phyloP scores from a whole-genome alignment of 2,888 invertebrate genomes.

The Quadroppia sp. region DNA sequence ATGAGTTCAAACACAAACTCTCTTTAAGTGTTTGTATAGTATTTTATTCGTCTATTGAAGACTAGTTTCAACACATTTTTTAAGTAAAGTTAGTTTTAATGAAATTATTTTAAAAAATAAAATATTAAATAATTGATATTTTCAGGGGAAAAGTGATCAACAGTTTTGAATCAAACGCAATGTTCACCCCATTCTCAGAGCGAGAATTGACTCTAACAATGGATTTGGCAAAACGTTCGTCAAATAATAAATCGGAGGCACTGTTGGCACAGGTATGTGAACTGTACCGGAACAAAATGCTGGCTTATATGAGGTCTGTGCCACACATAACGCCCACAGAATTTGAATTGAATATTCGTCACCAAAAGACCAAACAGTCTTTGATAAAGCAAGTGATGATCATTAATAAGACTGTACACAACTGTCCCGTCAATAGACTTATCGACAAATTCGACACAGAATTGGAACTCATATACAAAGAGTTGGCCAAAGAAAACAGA shows the following conservation, averaged over 20 bases:
- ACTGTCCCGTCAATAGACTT: slow-evolving; percentile 2
- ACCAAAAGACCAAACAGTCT: not conserved
- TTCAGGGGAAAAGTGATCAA: too few species aligned
- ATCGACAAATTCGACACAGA: not conserved
- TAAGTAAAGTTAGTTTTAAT: too few species aligned
- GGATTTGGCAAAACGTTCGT: not conserved
- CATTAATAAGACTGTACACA: not conserved
- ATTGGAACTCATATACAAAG: not conserved
- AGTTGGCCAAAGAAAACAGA: not conserved
- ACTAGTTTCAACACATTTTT: too few species aligned
- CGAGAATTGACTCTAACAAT: not conserved
- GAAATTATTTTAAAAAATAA: too few species aligned
- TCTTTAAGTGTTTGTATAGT: too few species aligned
- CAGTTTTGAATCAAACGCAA: not conserved
- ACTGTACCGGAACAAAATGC: not conserved
- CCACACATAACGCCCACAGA: slow-evolving; percentile 18
- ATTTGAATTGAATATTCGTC: not conserved
- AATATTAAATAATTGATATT: too few species aligned
- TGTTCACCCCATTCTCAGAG: not conserved
- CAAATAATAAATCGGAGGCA: not conserved
- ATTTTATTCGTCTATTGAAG: too few species aligned
- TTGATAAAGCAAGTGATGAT: not conserved
- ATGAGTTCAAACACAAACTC: too few species aligned
- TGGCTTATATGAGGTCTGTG: slow-evolving; percentile 15
- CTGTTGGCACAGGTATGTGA: not conserved